Conservation (phyloP, 2,888 invertebrate genomes). For the Lamellibrachia satsuma region DNA sequence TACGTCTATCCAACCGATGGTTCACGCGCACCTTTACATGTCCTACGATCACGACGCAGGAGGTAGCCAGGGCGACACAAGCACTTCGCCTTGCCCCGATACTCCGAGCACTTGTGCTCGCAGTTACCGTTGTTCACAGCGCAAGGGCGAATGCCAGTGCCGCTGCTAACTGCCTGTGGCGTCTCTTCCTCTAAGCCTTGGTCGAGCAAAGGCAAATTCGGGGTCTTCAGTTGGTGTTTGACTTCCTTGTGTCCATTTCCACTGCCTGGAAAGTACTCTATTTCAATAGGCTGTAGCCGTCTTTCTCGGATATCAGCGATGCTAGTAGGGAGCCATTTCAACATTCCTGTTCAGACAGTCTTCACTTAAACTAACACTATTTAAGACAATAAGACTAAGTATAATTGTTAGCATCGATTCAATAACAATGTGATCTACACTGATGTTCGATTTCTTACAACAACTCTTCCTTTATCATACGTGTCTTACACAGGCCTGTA, state of each 20-base stretch:
- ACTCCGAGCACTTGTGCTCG: constrained; percentile 17
- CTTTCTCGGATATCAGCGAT: not conserved
- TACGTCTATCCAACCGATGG: not conserved
- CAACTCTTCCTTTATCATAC: too few species aligned
- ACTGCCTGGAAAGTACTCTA: not conserved
- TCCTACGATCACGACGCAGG: not conserved
- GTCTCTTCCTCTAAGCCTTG: not conserved
- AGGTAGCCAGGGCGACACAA: not conserved
- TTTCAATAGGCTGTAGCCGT: not conserved
- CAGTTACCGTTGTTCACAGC: constrained; percentile 10
- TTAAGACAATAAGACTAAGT: too few species aligned
- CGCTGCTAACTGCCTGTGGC: not conserved
- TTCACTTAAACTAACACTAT: too few species aligned
- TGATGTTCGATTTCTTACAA: too few species aligned
- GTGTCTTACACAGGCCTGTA: too few species aligned
- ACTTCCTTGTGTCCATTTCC: not conserved
- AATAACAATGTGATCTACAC: too few species aligned
- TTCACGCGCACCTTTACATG: not conserved
- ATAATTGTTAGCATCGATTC: too few species aligned
- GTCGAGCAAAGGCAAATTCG: not conserved
- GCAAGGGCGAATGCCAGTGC: not conserved
- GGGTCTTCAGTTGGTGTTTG: not conserved
- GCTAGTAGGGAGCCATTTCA: not conserved
- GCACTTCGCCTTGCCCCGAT: constrained; percentile 6
- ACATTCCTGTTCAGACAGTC: too few species aligned